phyloP scores from a whole-genome alignment of 2,888 invertebrate species.

The Pediacus dermestoides region DNA sequence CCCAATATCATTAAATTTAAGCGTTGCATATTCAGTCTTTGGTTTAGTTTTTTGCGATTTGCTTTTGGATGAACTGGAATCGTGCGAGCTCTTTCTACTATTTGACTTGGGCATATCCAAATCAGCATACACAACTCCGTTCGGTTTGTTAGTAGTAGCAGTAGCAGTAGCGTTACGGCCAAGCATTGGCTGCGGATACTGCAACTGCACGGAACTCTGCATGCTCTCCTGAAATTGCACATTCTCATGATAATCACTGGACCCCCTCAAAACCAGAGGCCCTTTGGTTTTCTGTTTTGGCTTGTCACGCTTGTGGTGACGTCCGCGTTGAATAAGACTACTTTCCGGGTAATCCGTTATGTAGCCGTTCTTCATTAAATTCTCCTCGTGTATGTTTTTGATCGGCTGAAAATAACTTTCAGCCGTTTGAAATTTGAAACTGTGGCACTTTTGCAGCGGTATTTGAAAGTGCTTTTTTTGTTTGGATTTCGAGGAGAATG shows the following conservation, averaged over 20 bases:
- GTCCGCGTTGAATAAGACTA: slow-evolving; percentile 29
- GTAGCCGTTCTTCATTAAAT: slow-evolving; percentile 48
- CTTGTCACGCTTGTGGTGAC: slow-evolving; percentile 36
- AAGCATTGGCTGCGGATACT: slow-evolving; percentile 48
- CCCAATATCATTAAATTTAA: slow-evolving; percentile 65
- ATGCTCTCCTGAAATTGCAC: slow-evolving; percentile 43
- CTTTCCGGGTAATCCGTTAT: slow-evolving; percentile 43
- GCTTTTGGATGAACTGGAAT: slow-evolving; percentile 27
- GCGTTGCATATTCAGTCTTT: slow-evolving; percentile 61
- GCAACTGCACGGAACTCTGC: slow-evolving; percentile 47
- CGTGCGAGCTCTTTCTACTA: slow-evolving; percentile 32
- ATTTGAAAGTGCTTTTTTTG: slow-evolving; percentile 63
- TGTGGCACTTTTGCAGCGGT: slow-evolving; percentile 63
- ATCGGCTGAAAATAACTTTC: slow-evolving; percentile 64
- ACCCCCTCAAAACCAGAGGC: slow-evolving; percentile 43
- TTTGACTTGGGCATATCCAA: slow-evolving; percentile 46
- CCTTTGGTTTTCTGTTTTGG: slow-evolving; percentile 45
- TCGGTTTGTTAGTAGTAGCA: slow-evolving; percentile 39
- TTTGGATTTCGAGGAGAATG: slow-evolving; percentile 45
- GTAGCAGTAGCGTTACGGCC: slow-evolving; percentile 26
- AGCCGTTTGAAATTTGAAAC: slow-evolving; percentile 54
- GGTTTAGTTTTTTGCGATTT: slow-evolving; percentile 45
- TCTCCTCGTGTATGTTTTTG: slow-evolving; percentile 56
- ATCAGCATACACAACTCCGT: slow-evolving; percentile 52
- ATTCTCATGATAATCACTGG: slow-evolving; percentile 43